phyloP scores from a whole-genome alignment of 2,113 vertebrate species.

The Phrynocephalus versicolor region DNA sequence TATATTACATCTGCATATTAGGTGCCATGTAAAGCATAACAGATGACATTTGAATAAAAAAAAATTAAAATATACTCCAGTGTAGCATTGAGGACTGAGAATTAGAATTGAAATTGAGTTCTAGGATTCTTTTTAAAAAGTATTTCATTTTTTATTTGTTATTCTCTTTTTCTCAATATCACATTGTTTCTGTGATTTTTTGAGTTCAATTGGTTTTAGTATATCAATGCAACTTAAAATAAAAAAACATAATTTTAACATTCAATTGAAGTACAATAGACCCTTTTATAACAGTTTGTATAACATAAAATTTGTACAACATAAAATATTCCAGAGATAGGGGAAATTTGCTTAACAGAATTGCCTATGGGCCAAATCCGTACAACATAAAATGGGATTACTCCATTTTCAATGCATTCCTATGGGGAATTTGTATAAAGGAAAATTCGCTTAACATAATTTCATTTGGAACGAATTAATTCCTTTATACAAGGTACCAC shows the following conservation, averaged over 20 bases:
- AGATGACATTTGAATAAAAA: slow-evolving; percentile 59
- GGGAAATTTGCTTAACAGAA: too few relatives aligned
- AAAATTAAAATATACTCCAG: slow-evolving; percentile 61
- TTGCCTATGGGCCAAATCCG: too few relatives aligned
- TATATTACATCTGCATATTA: slow-evolving; percentile 50
- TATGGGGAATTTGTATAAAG: too few relatives aligned
- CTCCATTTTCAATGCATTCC: too few relatives aligned
- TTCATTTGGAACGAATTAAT: too few relatives aligned
- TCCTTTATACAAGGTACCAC: too few relatives aligned
- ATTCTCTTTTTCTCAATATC: slow-evolving; percentile 41
- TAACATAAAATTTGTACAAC: too few relatives aligned
- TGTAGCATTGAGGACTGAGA: slow-evolving; percentile 40
- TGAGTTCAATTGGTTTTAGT: neutral
- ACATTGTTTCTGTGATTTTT: slow-evolving; percentile 18
- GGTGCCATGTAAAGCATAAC: slow-evolving; percentile 61
- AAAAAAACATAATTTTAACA: neutral
- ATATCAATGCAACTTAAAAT: neutral
- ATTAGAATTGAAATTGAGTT: slow-evolving; percentile 45
- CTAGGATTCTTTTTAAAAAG: slow-evolving; percentile 35
- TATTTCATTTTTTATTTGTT: slow-evolving; percentile 43
- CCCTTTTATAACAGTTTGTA: too few relatives aligned
- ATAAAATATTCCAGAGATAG: too few relatives aligned
- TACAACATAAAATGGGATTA: too few relatives aligned
- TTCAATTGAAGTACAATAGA: neutral
- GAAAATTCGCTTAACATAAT: too few relatives aligned